Evolutionary conservation across 2,888 invertebrate species (phyloP).

Genomic region (Erynnis tages): DNA sequence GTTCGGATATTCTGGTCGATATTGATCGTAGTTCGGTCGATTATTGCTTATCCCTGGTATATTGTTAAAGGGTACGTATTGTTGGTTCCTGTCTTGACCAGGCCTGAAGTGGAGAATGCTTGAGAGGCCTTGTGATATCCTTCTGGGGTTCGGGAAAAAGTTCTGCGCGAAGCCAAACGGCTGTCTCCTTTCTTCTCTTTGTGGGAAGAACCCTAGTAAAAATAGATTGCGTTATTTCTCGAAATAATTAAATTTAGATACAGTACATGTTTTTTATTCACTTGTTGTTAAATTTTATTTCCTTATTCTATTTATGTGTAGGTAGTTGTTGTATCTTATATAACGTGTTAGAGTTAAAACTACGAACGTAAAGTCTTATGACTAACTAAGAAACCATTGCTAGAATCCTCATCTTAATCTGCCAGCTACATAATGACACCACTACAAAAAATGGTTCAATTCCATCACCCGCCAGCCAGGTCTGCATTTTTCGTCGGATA

Average conservation of each 20-base stretch:
- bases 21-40: slow-evolving; percentile 30
- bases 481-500: no score
- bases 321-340: no score
- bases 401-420: no score
- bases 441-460: no score
- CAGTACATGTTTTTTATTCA: no score
- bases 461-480: no score
- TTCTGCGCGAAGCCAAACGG: slow-evolving; percentile 36
- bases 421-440: no score
- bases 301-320: no score
- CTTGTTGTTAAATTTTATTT: no score
- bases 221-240: neutral
- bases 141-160: slow-evolving; percentile 38
- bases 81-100: slow-evolving; percentile 34
- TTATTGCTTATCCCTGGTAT: slow-evolving; percentile 34
- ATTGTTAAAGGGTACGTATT: slow-evolving; percentile 34
- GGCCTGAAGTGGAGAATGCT: slow-evolving; percentile 41
- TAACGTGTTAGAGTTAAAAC: no score
- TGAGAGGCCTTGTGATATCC: slow-evolving; percentile 40
- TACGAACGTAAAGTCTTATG: no score
- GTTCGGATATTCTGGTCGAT: slow-evolving; percentile 31
- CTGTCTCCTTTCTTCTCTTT: slow-evolving; percentile 43
- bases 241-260: neutral
- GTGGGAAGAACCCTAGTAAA: slow-evolving; percentile 57
- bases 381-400: no score